phyloP scores from a whole-genome alignment of 2,797 vertebrate species.

The Tamandua tetradactyla region DNA sequence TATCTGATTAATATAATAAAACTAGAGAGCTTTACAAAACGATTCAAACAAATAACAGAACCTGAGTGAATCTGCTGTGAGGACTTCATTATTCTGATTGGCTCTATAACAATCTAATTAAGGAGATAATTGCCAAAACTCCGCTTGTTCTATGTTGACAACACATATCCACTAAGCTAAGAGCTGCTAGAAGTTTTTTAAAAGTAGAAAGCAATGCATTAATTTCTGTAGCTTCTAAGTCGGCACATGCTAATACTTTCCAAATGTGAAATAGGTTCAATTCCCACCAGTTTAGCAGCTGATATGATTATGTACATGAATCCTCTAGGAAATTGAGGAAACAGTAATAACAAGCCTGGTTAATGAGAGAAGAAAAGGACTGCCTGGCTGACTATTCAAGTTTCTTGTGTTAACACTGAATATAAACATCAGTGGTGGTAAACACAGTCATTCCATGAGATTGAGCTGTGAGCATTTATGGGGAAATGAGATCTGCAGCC shows the following conservation, averaged over 20 bases:
- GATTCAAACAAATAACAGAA: slow-evolving; percentile 41
- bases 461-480: slow-evolving; percentile 66
- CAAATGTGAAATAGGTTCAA: slow-evolving; percentile 58
- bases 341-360: slow-evolving; percentile 66
- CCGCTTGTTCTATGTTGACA: not conserved
- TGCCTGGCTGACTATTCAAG: slow-evolving; percentile 45
- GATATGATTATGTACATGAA: slow-evolving; percentile 69
- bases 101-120: slow-evolving; percentile 51
- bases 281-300: slow-evolving; percentile 61
- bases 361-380: slow-evolving; percentile 72
- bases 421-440: slow-evolving; percentile 44
- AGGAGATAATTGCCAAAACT: slow-evolving; percentile 15
- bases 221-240: slow-evolving; percentile 53
- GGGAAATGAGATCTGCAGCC: slow-evolving; percentile 65
- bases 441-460: slow-evolving; percentile 69
- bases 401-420: slow-evolving; percentile 62
- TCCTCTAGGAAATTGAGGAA: slow-evolving; percentile 67
- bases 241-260: slow-evolving; percentile 63
- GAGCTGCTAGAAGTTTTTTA: slow-evolving; percentile 22
- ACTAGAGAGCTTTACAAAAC: not conserved
- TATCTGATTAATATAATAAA: not conserved
- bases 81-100: slow-evolving; percentile 33
- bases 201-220: slow-evolving; percentile 21
- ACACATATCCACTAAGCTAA: not conserved
- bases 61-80: not conserved